A percentile compares a stretch with the other conserved stretches of the same genome.
These are phyloP conservation scores for Aix galericulata DNA, from an alignment of 2,113 vertebrate genomes.

Conservation along the genomic window DNA sequence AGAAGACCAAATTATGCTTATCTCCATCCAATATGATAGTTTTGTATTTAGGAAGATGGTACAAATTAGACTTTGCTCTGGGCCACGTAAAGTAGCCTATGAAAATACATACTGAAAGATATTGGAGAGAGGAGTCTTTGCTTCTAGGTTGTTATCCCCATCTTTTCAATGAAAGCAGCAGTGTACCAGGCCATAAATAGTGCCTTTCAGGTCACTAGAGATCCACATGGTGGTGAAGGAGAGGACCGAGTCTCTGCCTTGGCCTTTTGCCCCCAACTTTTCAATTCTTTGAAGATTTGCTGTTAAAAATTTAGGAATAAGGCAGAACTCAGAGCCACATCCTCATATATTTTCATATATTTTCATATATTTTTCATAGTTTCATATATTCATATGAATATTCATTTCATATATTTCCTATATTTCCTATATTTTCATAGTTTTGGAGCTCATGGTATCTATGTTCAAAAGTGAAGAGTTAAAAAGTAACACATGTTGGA, in stretches of 20 bases:
- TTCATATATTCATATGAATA: too few species aligned
- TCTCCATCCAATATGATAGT: not conserved
- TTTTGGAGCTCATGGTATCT: not conserved
- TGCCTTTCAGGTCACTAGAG: not conserved
- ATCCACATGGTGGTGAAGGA: not conserved
- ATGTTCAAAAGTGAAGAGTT: not conserved
- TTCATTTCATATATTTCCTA: too few species aligned
- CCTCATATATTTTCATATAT: not conserved
- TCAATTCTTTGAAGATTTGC: not conserved
- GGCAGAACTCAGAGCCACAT: not conserved
- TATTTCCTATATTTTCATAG: not conserved
- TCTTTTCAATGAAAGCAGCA: not conserved
- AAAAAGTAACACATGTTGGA: not conserved
- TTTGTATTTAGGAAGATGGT: not conserved
- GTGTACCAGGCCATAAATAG: not conserved
- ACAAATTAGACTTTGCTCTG: not conserved
- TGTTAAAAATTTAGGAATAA: not conserved
- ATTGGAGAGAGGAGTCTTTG: not conserved
- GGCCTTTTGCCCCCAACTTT: not conserved
- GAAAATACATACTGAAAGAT: not conserved
- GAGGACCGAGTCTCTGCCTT: not conserved
- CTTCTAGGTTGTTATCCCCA: not conserved
- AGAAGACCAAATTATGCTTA: not conserved
- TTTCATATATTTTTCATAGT: too few species aligned
- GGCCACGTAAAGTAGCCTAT: not conserved